Conservation (phyloP, 2,113 vertebrate genomes). For the Damaliscus lunatus region DNA sequence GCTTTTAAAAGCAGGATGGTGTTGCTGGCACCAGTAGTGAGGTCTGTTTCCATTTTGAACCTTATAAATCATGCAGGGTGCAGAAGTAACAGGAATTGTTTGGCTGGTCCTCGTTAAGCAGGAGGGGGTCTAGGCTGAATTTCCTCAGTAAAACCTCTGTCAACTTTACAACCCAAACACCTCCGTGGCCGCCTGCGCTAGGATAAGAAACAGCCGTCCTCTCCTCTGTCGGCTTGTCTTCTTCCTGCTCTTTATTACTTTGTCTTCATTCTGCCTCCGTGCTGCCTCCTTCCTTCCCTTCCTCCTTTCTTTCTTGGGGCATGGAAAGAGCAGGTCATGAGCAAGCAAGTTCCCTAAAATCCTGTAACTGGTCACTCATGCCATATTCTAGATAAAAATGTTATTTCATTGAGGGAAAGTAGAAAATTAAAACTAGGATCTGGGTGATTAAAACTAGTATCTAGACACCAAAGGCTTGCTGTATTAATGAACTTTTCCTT, state of each 20-base stretch:
- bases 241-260: not conserved
- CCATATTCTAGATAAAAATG: not conserved
- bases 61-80: constrained; percentile 76
- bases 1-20: constrained; percentile 7
- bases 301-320: not conserved
- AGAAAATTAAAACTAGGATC: constrained; percentile 1
- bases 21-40: not conserved
- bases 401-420: not conserved
- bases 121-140: constrained; percentile 75
- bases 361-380: not conserved
- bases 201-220: constrained; percentile 1
- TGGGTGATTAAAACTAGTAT: not conserved
- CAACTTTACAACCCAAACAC: constrained; percentile 76
- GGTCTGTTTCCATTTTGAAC: constrained; percentile 77
- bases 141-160: constrained; percentile 82
- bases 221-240: not conserved
- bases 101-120: constrained; percentile 76
- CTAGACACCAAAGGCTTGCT: not conserved
- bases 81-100: constrained; percentile 74
- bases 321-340: not conserved
- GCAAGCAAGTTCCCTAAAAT: not conserved
- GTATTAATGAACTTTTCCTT: not conserved
- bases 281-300: not conserved
- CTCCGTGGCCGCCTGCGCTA: constrained; percentile 43
- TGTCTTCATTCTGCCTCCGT: not conserved